Base-by-base conservation (phyloP, 2,888 invertebrate species). In the Cetonia aurata region DNA sequence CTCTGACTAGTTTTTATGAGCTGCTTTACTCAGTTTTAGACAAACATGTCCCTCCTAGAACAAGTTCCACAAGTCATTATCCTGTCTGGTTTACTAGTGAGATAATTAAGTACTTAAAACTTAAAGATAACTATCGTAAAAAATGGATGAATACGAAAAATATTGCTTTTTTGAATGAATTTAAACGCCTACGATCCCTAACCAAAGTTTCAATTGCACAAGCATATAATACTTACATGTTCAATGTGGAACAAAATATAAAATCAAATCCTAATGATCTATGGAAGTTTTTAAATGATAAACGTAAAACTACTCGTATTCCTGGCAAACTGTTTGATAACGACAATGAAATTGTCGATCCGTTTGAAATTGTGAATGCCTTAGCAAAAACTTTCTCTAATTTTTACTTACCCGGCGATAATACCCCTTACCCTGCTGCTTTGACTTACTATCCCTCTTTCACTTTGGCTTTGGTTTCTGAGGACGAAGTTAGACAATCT, bases 281-380 rank as follows among this genome's bases (percentile, higher is more conserved):
- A 1, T 48, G 48, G 6, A 48, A 48, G n/a, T 13, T 48, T n/a
- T 17, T 48, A n/a, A 48, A n/a, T n/a, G 48, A n/a, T 48, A 48
- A 48, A 48, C 13, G 48, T 6, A 48, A 48, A n/a, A 10, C 15
- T n/a, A 48, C 48, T 1, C 6, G 48, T 10, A 48, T 48, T 10
- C 48, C 6, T 48, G 48, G 48, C 12, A 48, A 48, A n/a, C 48
- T 48, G 2, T 48, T 48, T n/a, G 48, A 48, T 48, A 37, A 37
- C 37, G 8, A 10, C 10, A 37, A 6, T 37, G 8, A 37, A 10
- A 9, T 37, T 10, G 8, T 12, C 1, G 17, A 13, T 48, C 48
- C 48, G 6, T 6, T 48, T 15, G 17, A 17, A 8, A 48, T 48
- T 15, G 48, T n/a, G 6, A 48, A 48, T 6, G 44, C 44, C 13